Conservation (phyloP, 2,113 vertebrate species). For the Eptesicus fuscus region DNA sequence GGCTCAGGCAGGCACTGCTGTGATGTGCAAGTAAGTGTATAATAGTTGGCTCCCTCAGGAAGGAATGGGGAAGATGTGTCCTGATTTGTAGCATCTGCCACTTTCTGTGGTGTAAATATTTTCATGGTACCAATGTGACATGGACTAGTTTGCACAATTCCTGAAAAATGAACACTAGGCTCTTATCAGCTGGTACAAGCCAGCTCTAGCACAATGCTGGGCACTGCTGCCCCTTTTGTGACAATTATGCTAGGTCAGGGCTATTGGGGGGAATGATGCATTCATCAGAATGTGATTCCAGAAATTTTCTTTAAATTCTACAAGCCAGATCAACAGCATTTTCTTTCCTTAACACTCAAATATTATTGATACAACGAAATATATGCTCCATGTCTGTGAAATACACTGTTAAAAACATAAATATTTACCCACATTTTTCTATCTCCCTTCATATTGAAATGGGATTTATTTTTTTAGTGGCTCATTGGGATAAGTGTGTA, state of each 20-base stretch:
- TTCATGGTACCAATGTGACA: neutral
- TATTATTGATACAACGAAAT: neutral
- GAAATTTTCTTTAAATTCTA: neutral
- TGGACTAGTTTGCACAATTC: neutral
- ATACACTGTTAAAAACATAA: neutral
- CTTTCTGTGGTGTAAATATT: neutral
- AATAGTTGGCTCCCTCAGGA: neutral
- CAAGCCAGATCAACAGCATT: neutral
- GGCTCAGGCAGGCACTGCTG: neutral
- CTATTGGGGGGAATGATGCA: rapidly evolving
- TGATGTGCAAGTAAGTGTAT: neutral
- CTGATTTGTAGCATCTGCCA: neutral
- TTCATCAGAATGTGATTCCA: neutral
- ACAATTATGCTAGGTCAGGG: neutral
- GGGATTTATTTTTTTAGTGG: neutral
- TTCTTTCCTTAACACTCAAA: neutral
- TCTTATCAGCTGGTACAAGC: neutral
- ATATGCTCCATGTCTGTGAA: neutral
- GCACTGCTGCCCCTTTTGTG: neutral
- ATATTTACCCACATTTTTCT: neutral
- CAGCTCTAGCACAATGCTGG: no score
- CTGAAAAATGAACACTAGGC: neutral
- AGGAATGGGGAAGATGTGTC: neutral
- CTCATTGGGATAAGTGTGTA: neutral
- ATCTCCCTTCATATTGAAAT: neutral